Evolutionary conservation across 2,888 invertebrate genomes (phyloP).

Genomic region (Osmoderma eremita): DNA sequence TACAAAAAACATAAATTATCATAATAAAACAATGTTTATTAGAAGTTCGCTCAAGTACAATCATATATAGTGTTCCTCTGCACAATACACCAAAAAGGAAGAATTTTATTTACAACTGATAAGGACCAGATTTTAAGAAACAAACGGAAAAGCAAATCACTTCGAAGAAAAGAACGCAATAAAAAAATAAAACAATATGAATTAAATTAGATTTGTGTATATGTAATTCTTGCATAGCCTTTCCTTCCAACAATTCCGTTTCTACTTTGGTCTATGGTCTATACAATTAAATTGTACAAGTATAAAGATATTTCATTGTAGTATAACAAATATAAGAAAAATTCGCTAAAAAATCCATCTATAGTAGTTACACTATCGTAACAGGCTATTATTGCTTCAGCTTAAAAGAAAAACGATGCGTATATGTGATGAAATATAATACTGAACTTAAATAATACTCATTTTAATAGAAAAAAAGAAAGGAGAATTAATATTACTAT

Average conservation of each 20-base stretch:
- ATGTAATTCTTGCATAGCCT: constrained; percentile 3
- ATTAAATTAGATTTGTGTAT: neutral
- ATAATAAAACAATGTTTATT: constrained; percentile 38
- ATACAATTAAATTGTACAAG: constrained; percentile 35
- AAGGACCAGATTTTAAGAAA: constrained; percentile 8
- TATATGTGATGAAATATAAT: constrained; percentile 17
- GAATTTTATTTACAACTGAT: constrained; percentile 25
- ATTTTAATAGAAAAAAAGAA: no score
- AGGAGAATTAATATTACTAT: no score
- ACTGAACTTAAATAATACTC: constrained; percentile 35
- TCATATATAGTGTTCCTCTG: constrained; percentile 14
- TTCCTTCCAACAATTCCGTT: constrained; percentile 11
- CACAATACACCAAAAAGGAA: constrained; percentile 29
- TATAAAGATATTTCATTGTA: constrained; percentile 15
- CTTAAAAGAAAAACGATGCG: neutral
- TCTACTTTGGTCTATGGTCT: constrained; percentile 15
- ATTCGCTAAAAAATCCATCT: constrained; percentile 25
- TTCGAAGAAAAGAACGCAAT: constrained; percentile 11
- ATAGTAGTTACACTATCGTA: constrained; percentile 22
- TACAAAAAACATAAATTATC: constrained; percentile 29
- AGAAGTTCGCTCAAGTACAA: constrained; percentile 34
- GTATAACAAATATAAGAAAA: constrained; percentile 33
- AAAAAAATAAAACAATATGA: constrained; percentile 11
- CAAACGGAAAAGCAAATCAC: neutral
- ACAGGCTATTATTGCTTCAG: constrained; percentile 22